Conservation (phyloP, 2,797 vertebrate genomes). For the Neostethus bicornis region DNA sequence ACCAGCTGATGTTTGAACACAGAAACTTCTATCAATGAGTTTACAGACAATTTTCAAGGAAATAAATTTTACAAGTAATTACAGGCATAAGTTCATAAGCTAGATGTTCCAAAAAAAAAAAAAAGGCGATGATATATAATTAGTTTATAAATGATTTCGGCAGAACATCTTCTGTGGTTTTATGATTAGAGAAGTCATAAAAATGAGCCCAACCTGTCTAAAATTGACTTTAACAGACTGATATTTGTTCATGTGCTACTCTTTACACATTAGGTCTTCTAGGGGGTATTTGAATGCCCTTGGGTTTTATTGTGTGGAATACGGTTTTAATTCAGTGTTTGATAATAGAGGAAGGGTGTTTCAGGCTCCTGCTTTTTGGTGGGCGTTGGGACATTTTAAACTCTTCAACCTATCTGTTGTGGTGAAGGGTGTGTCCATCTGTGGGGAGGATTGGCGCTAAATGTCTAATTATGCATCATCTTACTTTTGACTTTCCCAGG, state of each 20-base stretch:
- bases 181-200: no score
- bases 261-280: constrained; percentile 26
- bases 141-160: no score
- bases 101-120: no score
- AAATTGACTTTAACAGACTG: constrained; percentile 20
- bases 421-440: constrained; percentile 77
- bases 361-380: constrained; percentile 49
- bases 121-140: no score
- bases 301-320: constrained; percentile 48
- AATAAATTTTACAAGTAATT: no score
- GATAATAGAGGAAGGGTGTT: constrained; percentile 44
- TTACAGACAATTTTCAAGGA: no score
- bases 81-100: no score
- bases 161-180: no score
- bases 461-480: constrained; percentile 77
- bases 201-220: no score
- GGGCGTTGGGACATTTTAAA: constrained; percentile 64
- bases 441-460: constrained; percentile 69
- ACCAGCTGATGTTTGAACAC: no score
- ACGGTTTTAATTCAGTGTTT: constrained; percentile 47
- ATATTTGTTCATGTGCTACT: constrained; percentile 18
- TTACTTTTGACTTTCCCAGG: constrained; percentile 72
- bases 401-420: constrained; percentile 67
- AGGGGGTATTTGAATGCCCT: constrained; percentile 27
- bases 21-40: no score